Evolutionary conservation across 1,140 invertebrate genomes (phyloP), one percentile per base, ranked within the genome.

Genomic region (Ruditapes philippinarum): DNA sequence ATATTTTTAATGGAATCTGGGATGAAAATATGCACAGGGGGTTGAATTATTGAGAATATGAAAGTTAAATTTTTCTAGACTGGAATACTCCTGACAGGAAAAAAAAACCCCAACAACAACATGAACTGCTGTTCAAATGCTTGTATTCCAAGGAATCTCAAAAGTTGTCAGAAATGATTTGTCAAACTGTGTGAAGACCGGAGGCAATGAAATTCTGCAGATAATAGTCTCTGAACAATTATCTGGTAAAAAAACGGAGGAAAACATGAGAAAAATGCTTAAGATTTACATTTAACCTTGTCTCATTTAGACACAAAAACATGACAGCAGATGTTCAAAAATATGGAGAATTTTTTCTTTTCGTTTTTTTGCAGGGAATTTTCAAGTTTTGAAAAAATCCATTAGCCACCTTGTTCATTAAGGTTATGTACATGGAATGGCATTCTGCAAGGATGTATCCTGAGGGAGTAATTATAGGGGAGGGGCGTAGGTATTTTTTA

Each of bases 21-120:
- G 25, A 62, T 62, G 57, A 62, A 62, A 62, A 62, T 62, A 28
- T 28, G 57, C 57, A 28, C 57, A 62, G 57, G 57, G 57, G 57
- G 57, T 62, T 62, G 25, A n/a, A 28, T 62, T 28, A 62, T 7
- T 62, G 57, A 25, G n/a, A n/a, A n/a, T n/a, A n/a, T n/a, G n/a
- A 62, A 45, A 45, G 42, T 28, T 28, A 28, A n/a, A 28, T 3
- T 28, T 28, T 28, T 28, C n/a, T 28, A n/a, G n/a, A n/a, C n/a
- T n/a, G n/a, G n/a, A n/a, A n/a, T n/a, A n/a, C n/a, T n/a, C n/a
- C 57, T 28, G 57, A 62, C 57, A 28, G 57, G 28, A n/a, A n/a
- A n/a, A n/a, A n/a, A n/a, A n/a, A n/a, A n/a, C n/a, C n/a, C n/a
- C n/a, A n/a, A n/a, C n/a, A n/a, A n/a, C n/a, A n/a, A n/a, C n/a